These are phyloP conservation scores for Aplochiton taeniatus DNA, from an alignment of 2,797 vertebrate genomes.

Conservation along the genomic window DNA sequence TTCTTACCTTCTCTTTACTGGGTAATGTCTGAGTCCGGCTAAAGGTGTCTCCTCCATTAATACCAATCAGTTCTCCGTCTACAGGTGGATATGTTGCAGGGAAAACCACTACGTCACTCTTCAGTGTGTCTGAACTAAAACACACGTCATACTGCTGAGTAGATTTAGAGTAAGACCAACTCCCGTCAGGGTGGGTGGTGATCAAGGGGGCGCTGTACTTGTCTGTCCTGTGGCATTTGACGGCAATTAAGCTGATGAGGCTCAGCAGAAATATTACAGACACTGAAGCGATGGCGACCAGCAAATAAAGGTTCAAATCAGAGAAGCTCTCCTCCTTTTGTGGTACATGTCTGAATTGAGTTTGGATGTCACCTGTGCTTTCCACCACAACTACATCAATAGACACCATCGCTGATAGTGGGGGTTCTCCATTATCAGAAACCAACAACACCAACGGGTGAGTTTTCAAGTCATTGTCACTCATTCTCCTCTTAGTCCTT, in stretches of 20 bases:
- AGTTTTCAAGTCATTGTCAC: conserved; percentile 48
- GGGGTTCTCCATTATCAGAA: conserved; percentile 47
- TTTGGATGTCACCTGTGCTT: conserved; percentile 44
- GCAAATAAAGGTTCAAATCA: conserved; percentile 42
- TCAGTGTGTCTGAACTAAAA: conserved; percentile 62
- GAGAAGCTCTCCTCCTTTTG: conserved; percentile 46
- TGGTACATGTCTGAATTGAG: conserved; percentile 37
- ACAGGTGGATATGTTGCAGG: too few species aligned
- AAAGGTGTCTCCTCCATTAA: conserved; percentile 52
- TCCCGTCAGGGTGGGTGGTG: conserved; percentile 55
- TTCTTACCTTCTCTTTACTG: background rate
- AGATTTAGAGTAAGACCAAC: conserved; percentile 66
- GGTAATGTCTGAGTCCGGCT: conserved; percentile 21
- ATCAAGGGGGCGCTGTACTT: too few species aligned
- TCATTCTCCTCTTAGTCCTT: conserved; percentile 51
- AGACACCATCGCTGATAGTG: conserved; percentile 49
- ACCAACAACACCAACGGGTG: conserved; percentile 54
- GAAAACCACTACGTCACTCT: too few species aligned
- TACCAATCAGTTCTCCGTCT: too few species aligned
- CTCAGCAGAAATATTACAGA: conserved; percentile 51
- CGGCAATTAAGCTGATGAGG: conserved; percentile 48
- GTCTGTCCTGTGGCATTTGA: too few species aligned
- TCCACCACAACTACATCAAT: conserved; percentile 49
- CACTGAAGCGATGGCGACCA: conserved; percentile 49
- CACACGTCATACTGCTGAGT: conserved; percentile 69